Conservation (phyloP, 2,113 vertebrate genomes). For the Ia io region DNA sequence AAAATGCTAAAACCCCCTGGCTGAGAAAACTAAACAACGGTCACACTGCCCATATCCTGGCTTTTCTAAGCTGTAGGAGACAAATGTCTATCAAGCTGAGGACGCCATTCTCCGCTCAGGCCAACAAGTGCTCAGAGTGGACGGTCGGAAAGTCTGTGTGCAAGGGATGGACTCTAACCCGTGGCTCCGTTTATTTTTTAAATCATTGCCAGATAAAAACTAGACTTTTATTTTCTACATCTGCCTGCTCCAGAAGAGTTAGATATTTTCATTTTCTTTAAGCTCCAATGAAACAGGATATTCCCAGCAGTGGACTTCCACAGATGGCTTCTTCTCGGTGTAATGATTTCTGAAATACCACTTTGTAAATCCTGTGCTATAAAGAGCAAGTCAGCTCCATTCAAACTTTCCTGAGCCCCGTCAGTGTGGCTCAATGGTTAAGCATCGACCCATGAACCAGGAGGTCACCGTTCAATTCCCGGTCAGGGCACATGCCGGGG, state of each 20-base stretch:
- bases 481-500: too few species aligned
- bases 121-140: background rate
- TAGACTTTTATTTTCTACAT: constrained; percentile 23
- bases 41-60: background rate
- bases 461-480: too few species aligned
- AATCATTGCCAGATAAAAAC: background rate
- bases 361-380: constrained; percentile 70
- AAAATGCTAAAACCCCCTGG: background rate
- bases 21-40: background rate
- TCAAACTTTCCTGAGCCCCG: background rate
- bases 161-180: background rate
- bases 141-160: background rate
- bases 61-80: background rate
- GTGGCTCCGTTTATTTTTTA: background rate
- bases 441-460: too few species aligned
- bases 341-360: constrained; percentile 65
- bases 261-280: constrained; percentile 66
- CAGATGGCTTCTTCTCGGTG: constrained; percentile 67
- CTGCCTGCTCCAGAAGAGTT: constrained; percentile 46
- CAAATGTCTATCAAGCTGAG: background rate
- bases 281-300: constrained; percentile 57
- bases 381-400: constrained; percentile 52
- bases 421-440: too few species aligned
- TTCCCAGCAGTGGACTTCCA: constrained; percentile 61
- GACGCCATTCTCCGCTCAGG: background rate